A percentile compares a stretch with the other conserved stretches of the same genome.
Conservation (phyloP, 2,888 invertebrate species). For the Drosophila seclusa region DNA sequence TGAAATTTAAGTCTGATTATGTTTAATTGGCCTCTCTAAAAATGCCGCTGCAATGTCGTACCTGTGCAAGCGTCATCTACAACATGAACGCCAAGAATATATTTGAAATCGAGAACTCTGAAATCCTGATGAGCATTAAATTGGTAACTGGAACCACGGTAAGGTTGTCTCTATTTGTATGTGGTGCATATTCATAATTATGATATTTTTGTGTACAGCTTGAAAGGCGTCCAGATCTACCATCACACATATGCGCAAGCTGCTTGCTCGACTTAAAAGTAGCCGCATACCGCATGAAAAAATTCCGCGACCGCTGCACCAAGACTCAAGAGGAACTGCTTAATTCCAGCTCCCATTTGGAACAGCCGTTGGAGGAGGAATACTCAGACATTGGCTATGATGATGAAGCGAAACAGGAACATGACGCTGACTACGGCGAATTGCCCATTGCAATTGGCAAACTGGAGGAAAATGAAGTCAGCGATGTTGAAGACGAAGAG, state of each 20-base stretch:
- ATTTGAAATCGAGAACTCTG: conserved; percentile 35
- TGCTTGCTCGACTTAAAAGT: conserved; percentile 57
- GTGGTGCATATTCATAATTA: neutral
- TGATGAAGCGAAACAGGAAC: neutral
- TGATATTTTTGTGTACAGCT: conserved; percentile 30
- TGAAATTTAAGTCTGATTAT: neutral
- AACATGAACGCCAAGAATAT: conserved; percentile 56
- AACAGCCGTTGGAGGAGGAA: neutral
- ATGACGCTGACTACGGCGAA: neutral
- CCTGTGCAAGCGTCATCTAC: conserved; percentile 55
- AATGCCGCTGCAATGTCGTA: conserved; percentile 67
- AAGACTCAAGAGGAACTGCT: conserved; percentile 47
- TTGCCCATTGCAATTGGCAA: neutral
- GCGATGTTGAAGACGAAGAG: conserved; percentile 11
- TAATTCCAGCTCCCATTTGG: neutral
- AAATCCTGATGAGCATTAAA: conserved; percentile 40
- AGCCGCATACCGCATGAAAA: conserved; percentile 32
- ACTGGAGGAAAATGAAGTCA: neutral
- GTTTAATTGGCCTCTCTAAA: neutral
- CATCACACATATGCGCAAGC: conserved; percentile 58
- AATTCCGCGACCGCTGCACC: conserved; percentile 56
- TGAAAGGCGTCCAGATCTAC: conserved; percentile 30
- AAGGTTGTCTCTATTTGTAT: neutral
- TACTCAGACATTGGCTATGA: neutral
- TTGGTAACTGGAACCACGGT: conserved; percentile 46